Base-by-base conservation (phyloP, 2,113 vertebrate species). In the Rana temporaria region DNA sequence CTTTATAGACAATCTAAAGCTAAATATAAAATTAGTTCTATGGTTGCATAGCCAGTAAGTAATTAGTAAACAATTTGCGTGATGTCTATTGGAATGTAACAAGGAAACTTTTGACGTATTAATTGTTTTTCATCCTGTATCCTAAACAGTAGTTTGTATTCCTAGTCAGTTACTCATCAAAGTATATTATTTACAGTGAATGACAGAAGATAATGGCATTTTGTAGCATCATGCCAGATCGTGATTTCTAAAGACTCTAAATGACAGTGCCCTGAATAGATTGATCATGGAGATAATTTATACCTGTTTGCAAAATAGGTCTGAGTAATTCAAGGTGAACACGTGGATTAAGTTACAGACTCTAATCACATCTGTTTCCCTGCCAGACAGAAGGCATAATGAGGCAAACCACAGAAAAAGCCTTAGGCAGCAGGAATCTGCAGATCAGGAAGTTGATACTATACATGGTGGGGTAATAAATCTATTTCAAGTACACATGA, bases 241-340 rank as follows among this genome's bases (percentile, higher is more conserved):
- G 66, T 68, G 5, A 48, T 12, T 42, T 67, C 20, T 42, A n/a
- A 71, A 16, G 48, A 55, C 17, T 55, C 12, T 71, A 26, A 18
- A 71, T 48, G 8, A 22, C n/a, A 14, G 34, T 55, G n/a, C 8
- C 19, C 2, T 20, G 12, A 19, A 18, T 8, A 55, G 52, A 71
- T 30, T 71, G 26, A 71, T 71, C 69, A 55, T 8, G 16, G 0
- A 4, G 38, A 55, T 70, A 70, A 70, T 71, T 71, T 55, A 71
- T 55, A 30, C 8, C 69, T 26, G 17, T 55, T 22, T 30, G 26
- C 24, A 8, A 17, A 52, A 4, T 8, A 71, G n/a, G 6, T 1
- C 2, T 55, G 16, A 26, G 16, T 71, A 71, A 71, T 71, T 71
- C 22, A 16, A 69, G 42, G 38, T 3, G 18, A 52, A 53, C 16